Base-by-base conservation (phyloP, 2,888 invertebrate genomes). In the Troides helena region DNA sequence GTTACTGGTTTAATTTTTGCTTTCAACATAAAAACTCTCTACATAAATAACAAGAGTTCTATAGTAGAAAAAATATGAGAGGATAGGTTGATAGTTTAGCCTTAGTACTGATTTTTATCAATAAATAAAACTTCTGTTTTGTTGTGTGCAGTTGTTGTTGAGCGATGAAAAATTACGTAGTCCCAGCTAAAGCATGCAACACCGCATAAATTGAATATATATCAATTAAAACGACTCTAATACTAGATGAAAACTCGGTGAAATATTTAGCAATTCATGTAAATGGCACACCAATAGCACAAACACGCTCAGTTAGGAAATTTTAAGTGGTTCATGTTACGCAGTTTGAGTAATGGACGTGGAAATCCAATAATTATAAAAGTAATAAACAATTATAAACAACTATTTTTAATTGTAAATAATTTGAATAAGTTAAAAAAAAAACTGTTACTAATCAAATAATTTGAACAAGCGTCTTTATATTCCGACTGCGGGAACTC, bases 201-300 rank as follows among this genome's bases (percentile, higher is more conserved):
- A 68, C 63, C 58, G 74, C 69, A 73, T 74, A 74, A 74, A 74
- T 76, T 74, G 72, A 76, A 75, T 75, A 72, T 72, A 71, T 73
- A 74, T 75, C 74, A 75, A 75, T 73, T 73, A 70, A 72, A 74
- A 17, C 73, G 72, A 69, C 71, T 69, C 56, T 67, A 65, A 67
- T 71, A 73, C 71, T 72, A 72, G 72, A 69, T 69, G 71, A 71
- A 75, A 76, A 75, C 70, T 74, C 46, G 64, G 67, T 60, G 62
- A 30, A 67, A 67, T 70, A 65, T 76, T 74, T 69, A 72, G 71
- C 65, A 73, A 74, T 67, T 65, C 36, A 63, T 70, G 70, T 63
- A 70, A 70, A 70, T 67, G 53, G 56, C 25, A 30, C 67, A 70
- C 69, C 63, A 43, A 5, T 58, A 50, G 68, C 39, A 39, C 39